A percentile compares a stretch with the other conserved stretches of the same genome.
Evolutionary conservation across 2,888 invertebrate species (phyloP).

Genomic region (Macrosoma leucophasiata): DNA sequence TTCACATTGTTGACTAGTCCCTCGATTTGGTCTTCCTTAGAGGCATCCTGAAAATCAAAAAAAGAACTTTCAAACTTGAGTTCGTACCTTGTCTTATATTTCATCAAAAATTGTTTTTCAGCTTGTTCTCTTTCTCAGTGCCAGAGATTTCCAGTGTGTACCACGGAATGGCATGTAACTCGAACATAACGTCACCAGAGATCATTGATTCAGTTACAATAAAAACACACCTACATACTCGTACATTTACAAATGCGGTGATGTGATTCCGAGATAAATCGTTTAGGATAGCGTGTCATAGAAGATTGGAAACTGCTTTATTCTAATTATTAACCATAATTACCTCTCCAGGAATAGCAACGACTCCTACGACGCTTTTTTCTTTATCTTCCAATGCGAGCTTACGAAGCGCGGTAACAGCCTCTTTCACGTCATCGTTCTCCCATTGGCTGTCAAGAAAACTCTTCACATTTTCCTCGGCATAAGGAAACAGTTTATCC

Average conservation of each 20-base stretch:
- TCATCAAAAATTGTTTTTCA: constrained; percentile 1
- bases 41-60: constrained; percentile 55
- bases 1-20: constrained; percentile 82
- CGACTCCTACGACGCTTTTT: constrained; percentile 74
- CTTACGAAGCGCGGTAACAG: constrained; percentile 79
- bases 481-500: constrained; percentile 87
- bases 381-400: constrained; percentile 76
- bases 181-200: too few relatives aligned
- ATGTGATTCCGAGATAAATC: too few relatives aligned
- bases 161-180: background rate
- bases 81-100: background rate
- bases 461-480: constrained; percentile 80
- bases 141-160: background rate
- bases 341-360: constrained; percentile 72
- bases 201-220: too few relatives aligned
- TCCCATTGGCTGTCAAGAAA: constrained; percentile 85
- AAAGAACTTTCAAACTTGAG: constrained; percentile 3
- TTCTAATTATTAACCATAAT: constrained; percentile 2
- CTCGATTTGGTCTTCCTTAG: constrained; percentile 73
- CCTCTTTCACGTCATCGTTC: constrained; percentile 78
- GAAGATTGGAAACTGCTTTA: too few relatives aligned
- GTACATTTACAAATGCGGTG: too few relatives aligned
- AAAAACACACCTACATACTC: too few relatives aligned
- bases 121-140: constrained; percentile 9
- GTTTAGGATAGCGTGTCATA: too few relatives aligned